A percentile compares a stretch with the other conserved stretches of the same genome.
These are phyloP conservation scores for Fragum sueziense DNA, from an alignment of 2,888 invertebrate species.

Conservation along the genomic window DNA sequence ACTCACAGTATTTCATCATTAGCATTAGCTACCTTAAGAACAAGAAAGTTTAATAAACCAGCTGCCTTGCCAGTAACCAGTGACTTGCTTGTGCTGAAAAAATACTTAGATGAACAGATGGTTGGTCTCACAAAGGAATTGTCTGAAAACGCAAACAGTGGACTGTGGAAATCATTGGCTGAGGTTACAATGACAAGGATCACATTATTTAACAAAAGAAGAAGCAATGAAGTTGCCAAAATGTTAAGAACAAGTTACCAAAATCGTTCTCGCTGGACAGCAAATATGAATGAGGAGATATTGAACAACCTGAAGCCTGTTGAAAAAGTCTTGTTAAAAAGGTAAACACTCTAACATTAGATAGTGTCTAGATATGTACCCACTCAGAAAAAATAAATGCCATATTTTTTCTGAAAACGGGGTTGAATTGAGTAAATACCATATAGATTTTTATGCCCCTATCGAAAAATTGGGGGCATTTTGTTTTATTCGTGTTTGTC, in stretches of 20 bases:
- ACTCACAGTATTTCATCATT: slow-evolving; percentile 26
- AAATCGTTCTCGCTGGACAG: slow-evolving; percentile 7
- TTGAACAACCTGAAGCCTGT: slow-evolving; percentile 2
- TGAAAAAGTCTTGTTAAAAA: slow-evolving; percentile 6
- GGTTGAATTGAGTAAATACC: too few relatives aligned
- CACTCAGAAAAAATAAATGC: not conserved
- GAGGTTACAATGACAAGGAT: slow-evolving; percentile 25
- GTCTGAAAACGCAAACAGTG: not conserved
- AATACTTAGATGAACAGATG: slow-evolving; percentile 12
- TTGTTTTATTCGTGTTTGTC: too few relatives aligned
- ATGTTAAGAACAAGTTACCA: slow-evolving; percentile 19
- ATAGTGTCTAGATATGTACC: not conserved
- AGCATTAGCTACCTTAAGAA: slow-evolving; percentile 30
- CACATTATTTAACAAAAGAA: slow-evolving; percentile 31
- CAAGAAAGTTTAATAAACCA: slow-evolving; percentile 26
- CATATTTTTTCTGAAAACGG: not conserved
- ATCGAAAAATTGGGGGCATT: too few relatives aligned
- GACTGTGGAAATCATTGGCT: slow-evolving; percentile 18
- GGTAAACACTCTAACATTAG: slow-evolving; percentile 1
- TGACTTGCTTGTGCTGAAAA: slow-evolving; percentile 21
- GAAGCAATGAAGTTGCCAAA: slow-evolving; percentile 31
- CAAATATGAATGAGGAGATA: not conserved
- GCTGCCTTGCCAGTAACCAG: slow-evolving; percentile 22
- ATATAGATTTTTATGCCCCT: too few relatives aligned
- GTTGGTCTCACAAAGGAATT: not conserved